Evolutionary conservation across 2,888 invertebrate genomes (phyloP).

Genomic region (Spodoptera picta): DNA sequence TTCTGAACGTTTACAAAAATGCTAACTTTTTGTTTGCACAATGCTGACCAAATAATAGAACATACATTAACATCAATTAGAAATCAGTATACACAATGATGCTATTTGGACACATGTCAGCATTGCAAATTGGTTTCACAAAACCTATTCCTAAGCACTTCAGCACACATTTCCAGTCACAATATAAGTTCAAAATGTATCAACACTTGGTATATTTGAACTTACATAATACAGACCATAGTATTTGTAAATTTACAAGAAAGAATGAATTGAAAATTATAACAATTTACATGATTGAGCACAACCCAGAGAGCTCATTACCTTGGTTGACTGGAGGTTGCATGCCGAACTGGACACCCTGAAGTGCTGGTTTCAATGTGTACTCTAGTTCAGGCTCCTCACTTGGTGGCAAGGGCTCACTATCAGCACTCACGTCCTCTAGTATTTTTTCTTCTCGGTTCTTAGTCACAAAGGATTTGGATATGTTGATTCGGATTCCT

Average conservation of each 20-base stretch:
- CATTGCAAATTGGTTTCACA: conserved; percentile 19
- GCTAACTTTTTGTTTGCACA: neutral
- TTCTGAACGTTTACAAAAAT: neutral
- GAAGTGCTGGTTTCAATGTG: conserved; percentile 90
- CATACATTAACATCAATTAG: neutral
- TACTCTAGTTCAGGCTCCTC: conserved; percentile 87
- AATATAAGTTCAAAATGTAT: too few relatives aligned
- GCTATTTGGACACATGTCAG: conserved; percentile 5
- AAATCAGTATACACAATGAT: neutral
- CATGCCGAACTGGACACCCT: conserved; percentile 90
- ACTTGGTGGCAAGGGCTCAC: conserved; percentile 89
- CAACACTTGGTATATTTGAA: too few relatives aligned
- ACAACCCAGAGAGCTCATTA: conserved; percentile 94
- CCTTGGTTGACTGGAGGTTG: conserved; percentile 93
- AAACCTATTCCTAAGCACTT: neutral
- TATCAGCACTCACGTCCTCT: conserved; percentile 77
- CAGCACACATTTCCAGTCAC: conserved; percentile 7
- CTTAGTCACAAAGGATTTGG: conserved; percentile 81
- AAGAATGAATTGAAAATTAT: too few relatives aligned
- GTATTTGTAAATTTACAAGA: too few relatives aligned
- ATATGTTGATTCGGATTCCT: conserved; percentile 95
- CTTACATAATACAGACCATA: too few relatives aligned
- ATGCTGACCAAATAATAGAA: conserved; percentile 21
- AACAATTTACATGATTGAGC: conserved; percentile 92
- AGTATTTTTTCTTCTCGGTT: conserved; percentile 64